phyloP scores from a whole-genome alignment of 2,113 vertebrate genomes.

The Pristiophorus japonicus region DNA sequence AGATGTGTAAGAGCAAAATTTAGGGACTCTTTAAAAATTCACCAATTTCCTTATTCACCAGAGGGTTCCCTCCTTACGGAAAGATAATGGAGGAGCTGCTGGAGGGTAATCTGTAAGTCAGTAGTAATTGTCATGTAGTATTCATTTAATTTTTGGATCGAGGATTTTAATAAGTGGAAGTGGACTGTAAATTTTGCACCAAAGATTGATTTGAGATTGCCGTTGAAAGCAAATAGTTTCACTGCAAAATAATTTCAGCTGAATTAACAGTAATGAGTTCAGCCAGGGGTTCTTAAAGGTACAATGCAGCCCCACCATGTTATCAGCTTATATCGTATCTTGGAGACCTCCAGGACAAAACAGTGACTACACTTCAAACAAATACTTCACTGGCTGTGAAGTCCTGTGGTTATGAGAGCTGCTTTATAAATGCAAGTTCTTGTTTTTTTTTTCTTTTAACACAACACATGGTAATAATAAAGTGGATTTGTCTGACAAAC shows the following conservation, averaged over 20 bases:
- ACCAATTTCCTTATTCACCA: too few species aligned
- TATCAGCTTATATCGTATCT: background rate
- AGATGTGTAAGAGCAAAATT: too few species aligned
- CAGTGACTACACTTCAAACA: background rate
- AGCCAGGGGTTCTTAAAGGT: background rate
- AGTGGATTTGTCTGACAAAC: background rate
- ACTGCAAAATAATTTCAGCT: background rate
- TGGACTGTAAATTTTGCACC: background rate
- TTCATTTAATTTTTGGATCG: background rate
- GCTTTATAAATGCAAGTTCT: background rate
- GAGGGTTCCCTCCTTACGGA: too few species aligned
- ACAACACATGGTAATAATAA: background rate
- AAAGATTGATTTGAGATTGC: background rate
- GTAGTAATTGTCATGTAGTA: background rate
- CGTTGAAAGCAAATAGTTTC: background rate
- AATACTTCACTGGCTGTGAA: background rate
- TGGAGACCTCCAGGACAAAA: background rate
- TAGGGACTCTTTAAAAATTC: too few species aligned
- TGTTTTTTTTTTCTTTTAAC: background rate
- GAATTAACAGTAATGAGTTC: background rate
- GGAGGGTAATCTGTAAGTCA: background rate
- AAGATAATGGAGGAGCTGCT: background rate
- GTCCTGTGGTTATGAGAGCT: background rate
- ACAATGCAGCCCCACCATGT: background rate
- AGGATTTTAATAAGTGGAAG: background rate